Conservation (phyloP, 2,888 invertebrate genomes). For the Glaucopsyche alexis region DNA sequence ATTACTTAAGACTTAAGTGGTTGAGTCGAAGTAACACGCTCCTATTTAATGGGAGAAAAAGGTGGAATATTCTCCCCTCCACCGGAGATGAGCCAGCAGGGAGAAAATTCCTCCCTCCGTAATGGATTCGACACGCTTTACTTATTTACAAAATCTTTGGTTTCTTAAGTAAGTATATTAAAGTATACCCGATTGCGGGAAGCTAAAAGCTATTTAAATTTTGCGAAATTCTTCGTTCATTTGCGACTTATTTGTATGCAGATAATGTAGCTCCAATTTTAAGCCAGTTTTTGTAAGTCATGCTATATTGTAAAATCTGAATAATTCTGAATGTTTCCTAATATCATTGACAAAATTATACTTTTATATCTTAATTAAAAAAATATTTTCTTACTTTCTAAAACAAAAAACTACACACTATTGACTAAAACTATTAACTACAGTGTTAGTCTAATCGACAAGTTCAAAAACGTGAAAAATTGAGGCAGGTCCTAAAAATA, state of each 20-base stretch:
- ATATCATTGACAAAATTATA: no score
- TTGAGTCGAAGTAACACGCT: background rate
- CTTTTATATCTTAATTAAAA: no score
- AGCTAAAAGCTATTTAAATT: slow-evolving; percentile 13
- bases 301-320: background rate
- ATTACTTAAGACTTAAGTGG: slow-evolving; percentile 2
- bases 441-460: no score
- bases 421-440: no score
- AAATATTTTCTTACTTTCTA: no score
- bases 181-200: background rate
- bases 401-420: no score
- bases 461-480: no score
- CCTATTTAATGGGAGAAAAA: slow-evolving; percentile 6
- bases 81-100: background rate
- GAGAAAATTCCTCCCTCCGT: background rate
- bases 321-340: background rate
- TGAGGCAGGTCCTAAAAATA: no score
- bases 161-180: slow-evolving; percentile 19
- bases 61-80: background rate
- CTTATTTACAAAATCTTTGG: slow-evolving; percentile 19
- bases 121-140: background rate
- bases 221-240: slow-evolving; percentile 6
- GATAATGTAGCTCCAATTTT: background rate
- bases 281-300: background rate
- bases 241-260: slow-evolving; percentile 9